Evolutionary conservation across 2,888 invertebrate species (phyloP).

Genomic region (Drosophila nr. perissopoda): DNA sequence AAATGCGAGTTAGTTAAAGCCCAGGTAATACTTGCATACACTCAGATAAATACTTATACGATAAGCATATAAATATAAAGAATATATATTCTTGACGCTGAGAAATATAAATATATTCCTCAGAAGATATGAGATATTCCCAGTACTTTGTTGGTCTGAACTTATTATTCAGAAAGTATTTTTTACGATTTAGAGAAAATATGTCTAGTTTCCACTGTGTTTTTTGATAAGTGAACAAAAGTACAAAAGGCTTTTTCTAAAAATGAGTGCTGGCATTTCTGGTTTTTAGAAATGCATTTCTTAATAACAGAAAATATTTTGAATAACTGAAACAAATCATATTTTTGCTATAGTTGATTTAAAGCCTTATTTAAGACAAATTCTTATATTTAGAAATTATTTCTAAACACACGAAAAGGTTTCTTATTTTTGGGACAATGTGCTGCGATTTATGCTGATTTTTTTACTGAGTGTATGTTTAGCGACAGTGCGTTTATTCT

Average conservation of each 20-base stretch:
- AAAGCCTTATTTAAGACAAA: too few relatives aligned
- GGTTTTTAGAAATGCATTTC: too few relatives aligned
- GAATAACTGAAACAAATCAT: too few relatives aligned
- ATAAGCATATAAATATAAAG: neutral
- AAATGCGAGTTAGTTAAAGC: conserved; percentile 31
- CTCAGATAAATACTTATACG: neutral
- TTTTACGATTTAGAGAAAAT: too few relatives aligned
- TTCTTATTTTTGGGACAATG: neutral
- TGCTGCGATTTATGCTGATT: neutral
- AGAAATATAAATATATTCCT: neutral
- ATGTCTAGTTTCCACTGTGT: too few relatives aligned
- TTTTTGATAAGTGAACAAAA: too few relatives aligned
- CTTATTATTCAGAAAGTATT: too few relatives aligned
- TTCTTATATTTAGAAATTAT: neutral
- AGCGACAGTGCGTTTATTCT: neutral
- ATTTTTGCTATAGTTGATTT: too few relatives aligned
- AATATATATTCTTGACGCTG: neutral
- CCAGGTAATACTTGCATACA: conserved; percentile 1
- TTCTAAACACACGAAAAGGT: neutral
- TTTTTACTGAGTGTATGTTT: neutral
- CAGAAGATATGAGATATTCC: neutral
- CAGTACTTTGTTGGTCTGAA: too few relatives aligned
- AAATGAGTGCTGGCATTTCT: too few relatives aligned
- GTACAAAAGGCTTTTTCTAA: too few relatives aligned
- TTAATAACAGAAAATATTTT: too few relatives aligned